Conservation (phyloP, 2,113 vertebrate genomes). For the Grammomys surdaster region DNA sequence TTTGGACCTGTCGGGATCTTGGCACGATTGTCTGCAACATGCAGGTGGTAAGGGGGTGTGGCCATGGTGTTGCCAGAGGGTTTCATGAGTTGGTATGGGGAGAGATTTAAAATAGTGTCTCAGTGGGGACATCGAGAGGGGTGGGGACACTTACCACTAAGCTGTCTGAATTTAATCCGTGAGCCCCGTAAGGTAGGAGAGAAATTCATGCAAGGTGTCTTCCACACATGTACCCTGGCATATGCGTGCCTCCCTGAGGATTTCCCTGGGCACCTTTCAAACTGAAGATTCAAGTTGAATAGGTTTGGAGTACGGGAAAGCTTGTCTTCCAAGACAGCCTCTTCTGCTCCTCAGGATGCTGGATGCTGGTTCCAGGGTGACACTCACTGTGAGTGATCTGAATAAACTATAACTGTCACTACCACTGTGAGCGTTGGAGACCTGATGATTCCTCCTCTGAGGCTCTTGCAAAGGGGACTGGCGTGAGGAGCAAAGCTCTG, state of each 20-base stretch:
- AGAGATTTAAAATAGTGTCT: neutral
- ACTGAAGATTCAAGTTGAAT: neutral
- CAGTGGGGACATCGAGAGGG: neutral
- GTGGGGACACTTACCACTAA: neutral
- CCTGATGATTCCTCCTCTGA: neutral
- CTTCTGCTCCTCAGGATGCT: neutral
- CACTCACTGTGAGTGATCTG: neutral
- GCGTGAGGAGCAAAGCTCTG: fast-evolving
- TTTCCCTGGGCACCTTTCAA: neutral
- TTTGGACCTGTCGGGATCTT: too few relatives aligned
- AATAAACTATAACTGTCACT: neutral
- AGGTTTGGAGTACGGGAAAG: neutral
- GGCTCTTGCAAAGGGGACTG: neutral
- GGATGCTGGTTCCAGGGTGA: neutral
- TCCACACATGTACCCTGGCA: neutral
- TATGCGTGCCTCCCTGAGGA: neutral
- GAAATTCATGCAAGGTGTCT: neutral
- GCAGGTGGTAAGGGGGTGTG: neutral
- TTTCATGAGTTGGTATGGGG: neutral
- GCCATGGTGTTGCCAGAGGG: neutral
- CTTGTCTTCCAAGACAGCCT: neutral
- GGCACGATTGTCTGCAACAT: neutral
- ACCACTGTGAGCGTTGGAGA: fast-evolving
- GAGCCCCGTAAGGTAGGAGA: too few relatives aligned
- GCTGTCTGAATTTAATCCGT: neutral